phyloP scores from a whole-genome alignment of 2,113 vertebrate species.

The Hypomesus transpacificus region DNA sequence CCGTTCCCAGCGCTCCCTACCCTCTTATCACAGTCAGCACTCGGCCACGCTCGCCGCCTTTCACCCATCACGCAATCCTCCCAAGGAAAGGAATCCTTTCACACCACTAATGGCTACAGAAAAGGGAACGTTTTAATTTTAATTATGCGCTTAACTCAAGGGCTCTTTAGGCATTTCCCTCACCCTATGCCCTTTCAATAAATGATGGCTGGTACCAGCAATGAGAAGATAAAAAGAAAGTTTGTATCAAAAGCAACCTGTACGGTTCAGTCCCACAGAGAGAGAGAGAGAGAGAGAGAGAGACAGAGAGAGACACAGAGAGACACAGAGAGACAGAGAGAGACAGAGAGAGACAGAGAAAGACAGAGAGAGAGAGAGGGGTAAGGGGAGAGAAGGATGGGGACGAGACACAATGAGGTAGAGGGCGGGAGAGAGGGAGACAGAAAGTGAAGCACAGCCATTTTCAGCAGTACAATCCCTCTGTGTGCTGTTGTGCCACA shows the following conservation, averaged over 20 bases:
- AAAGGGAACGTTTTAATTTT: slow-evolving; percentile 71
- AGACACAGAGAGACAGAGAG: background rate
- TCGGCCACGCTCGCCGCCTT: slow-evolving; percentile 42
- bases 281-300: slow-evolving; percentile 23
- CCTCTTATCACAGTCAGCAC: slow-evolving; percentile 58
- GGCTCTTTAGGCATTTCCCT: slow-evolving; percentile 58
- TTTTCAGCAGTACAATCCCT: slow-evolving; percentile 42
- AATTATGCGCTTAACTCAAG: slow-evolving; percentile 69
- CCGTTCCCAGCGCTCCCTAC: slow-evolving; percentile 29
- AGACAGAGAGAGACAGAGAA: too few species aligned
- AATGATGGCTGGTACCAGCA: slow-evolving; percentile 52
- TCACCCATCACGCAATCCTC: slow-evolving; percentile 60
- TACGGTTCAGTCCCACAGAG: slow-evolving; percentile 20
- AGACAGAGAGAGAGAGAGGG: too few species aligned
- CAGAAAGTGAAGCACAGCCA: slow-evolving; percentile 4
- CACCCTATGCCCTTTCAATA: slow-evolving; percentile 54
- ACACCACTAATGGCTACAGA: slow-evolving; percentile 69
- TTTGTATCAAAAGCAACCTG: slow-evolving; percentile 17
- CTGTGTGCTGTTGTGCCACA: slow-evolving; percentile 35
- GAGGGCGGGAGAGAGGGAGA: background rate
- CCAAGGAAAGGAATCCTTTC: slow-evolving; percentile 67
- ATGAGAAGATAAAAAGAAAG: slow-evolving; percentile 32
- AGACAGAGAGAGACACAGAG: slow-evolving; percentile 10
- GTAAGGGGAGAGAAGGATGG: slow-evolving; percentile 10
- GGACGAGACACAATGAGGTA: background rate